A percentile compares a stretch with the other conserved stretches of the same genome.
Evolutionary conservation across 2,797 vertebrate species (phyloP).

Genomic region (Scleropages formosus): DNA sequence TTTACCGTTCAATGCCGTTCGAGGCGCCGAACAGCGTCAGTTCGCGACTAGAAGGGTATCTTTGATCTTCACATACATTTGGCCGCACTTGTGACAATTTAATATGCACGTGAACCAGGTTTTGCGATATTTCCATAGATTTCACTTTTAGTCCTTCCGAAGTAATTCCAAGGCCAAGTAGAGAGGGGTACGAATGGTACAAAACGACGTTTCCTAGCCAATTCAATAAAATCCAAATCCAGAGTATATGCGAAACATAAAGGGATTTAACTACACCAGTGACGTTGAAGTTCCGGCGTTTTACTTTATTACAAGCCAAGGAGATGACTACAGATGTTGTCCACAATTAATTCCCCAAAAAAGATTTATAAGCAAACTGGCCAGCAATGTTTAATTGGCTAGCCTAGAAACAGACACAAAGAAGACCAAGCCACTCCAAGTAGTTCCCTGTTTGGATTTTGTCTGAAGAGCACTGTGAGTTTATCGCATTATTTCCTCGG

Average conservation of each 20-base stretch:
- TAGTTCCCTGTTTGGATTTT: conserved; percentile 26
- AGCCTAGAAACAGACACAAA: conserved; percentile 23
- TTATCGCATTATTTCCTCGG: conserved; percentile 25
- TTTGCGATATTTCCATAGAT: conserved; percentile 35
- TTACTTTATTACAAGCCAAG: conserved; percentile 30
- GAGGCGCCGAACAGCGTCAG: not conserved
- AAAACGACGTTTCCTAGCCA: conserved; percentile 22
- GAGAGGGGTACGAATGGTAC: conserved; percentile 3
- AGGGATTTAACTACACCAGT: conserved; percentile 27
- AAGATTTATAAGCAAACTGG: conserved; percentile 23
- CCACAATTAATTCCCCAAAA: conserved; percentile 35
- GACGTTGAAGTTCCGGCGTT: conserved; percentile 32
- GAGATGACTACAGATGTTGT: conserved; percentile 21
- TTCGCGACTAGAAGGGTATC: not conserved
- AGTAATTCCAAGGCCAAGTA: conserved; percentile 31
- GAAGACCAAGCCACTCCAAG: conserved; percentile 31
- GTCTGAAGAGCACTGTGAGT: conserved; percentile 8
- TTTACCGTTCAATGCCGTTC: conserved; percentile 1
- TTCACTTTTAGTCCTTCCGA: conserved; percentile 33
- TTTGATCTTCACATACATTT: conserved; percentile 9
- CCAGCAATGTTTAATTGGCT: conserved; percentile 10
- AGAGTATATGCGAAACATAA: conserved; percentile 28
- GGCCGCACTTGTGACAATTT: conserved; percentile 14
- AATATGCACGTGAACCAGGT: conserved; percentile 22
- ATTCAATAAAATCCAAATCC: conserved; percentile 32